Conservation (phyloP, 2,113 vertebrate species). For the Merops nubicus region DNA sequence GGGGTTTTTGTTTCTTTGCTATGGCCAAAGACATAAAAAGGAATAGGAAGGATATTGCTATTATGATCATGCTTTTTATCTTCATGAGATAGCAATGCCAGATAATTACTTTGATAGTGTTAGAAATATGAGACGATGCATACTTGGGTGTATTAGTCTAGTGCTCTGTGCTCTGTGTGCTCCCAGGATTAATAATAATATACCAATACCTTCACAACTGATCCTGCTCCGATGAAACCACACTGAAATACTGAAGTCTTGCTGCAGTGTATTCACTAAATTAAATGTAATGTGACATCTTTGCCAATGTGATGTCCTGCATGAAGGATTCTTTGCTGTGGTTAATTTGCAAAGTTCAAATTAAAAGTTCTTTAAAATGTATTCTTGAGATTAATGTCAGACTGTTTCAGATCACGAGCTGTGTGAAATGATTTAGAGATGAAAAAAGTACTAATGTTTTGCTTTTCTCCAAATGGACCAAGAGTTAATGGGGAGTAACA, state of each 20-base stretch:
- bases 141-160: not conserved
- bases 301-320: not conserved
- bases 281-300: not conserved
- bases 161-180: not conserved
- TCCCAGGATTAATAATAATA: not conserved
- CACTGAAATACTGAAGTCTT: not conserved
- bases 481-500: not conserved
- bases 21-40: not conserved
- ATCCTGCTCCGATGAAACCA: not conserved
- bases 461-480: not conserved
- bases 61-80: not conserved
- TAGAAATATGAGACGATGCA: not conserved
- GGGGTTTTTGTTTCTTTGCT: not conserved
- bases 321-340: not conserved
- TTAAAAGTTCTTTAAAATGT: not conserved
- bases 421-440: not conserved
- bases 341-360: conserved; percentile 34
- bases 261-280: not conserved
- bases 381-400: conserved; percentile 3
- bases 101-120: not conserved
- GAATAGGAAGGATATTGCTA: not conserved
- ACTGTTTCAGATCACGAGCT: not conserved
- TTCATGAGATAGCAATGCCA: not conserved
- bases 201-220: not conserved
- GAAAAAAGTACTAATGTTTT: not conserved